A percentile compares a stretch with the other conserved stretches of the same genome.
Evolutionary conservation across 2,888 invertebrate genomes (phyloP).

Genomic region (Lysandra bellargus): DNA sequence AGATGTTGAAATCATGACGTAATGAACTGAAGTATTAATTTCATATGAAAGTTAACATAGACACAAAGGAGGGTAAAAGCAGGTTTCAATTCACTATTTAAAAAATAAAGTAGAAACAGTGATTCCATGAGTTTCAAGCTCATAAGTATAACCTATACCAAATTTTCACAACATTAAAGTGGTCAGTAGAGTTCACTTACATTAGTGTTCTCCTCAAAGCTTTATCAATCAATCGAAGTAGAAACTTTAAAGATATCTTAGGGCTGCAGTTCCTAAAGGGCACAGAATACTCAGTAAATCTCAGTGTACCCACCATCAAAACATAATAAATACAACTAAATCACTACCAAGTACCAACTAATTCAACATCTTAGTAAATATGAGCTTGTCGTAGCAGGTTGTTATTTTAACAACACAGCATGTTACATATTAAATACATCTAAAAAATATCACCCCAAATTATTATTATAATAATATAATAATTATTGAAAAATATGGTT

Average conservation of each 20-base stretch:
- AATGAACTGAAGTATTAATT: not conserved
- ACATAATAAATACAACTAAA: not conserved
- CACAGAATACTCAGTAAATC: slow-evolving; percentile 11
- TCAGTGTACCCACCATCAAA: not conserved
- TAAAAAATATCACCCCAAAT: not conserved
- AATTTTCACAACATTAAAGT: slow-evolving; percentile 22
- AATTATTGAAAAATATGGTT: too few species aligned
- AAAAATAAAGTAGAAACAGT: slow-evolving; percentile 20
- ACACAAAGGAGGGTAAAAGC: slow-evolving; percentile 15
- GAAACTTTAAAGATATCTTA: slow-evolving; percentile 24
- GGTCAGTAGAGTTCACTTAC: slow-evolving; percentile 15
- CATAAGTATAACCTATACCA: not conserved
- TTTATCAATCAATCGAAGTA: slow-evolving; percentile 25
- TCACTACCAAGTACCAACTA: not conserved
- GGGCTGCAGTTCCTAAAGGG: slow-evolving; percentile 27
- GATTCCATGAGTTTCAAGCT: slow-evolving; percentile 29
- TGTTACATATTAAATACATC: not conserved
- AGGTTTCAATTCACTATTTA: slow-evolving; percentile 9
- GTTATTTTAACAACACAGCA: not conserved
- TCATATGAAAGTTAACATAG: not conserved
- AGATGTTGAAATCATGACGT: not conserved
- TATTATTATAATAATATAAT: not conserved
- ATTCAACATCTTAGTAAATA: not conserved
- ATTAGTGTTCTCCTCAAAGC: slow-evolving; percentile 17
- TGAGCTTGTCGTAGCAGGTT: not conserved